phyloP scores from a whole-genome alignment of 2,888 invertebrate genomes.

The Ormyrus thymus region DNA sequence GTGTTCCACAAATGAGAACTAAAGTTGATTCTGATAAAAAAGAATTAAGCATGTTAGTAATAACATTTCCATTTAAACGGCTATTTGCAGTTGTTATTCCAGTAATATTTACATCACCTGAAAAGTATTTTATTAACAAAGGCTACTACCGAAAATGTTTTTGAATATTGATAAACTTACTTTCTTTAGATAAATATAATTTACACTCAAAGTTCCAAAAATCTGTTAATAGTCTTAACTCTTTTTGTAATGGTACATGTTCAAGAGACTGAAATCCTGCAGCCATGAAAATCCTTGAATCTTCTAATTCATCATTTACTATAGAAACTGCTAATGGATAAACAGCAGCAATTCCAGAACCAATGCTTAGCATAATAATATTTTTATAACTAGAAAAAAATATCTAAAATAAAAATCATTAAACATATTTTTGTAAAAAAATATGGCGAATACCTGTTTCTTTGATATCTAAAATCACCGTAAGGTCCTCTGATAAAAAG shows the following conservation, averaged over 20 bases:
- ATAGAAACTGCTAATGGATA: conserved; percentile 68
- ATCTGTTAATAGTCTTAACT: conserved; percentile 65
- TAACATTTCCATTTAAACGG: conserved; percentile 59
- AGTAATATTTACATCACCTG: conserved; percentile 60
- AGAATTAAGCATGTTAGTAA: conserved; percentile 57
- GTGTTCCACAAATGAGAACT: conserved; percentile 69
- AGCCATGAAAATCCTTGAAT: conserved; percentile 66
- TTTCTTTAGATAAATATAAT: conserved; percentile 64
- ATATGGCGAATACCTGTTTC: conserved; percentile 63
- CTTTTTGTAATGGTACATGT: conserved; percentile 66
- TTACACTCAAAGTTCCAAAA: conserved; percentile 71
- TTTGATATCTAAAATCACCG: conserved; percentile 67
- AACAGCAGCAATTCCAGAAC: conserved; percentile 69
- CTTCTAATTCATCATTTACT: conserved; percentile 66
- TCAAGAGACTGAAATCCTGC: conserved; percentile 65
- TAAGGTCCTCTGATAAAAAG: conserved; percentile 70
- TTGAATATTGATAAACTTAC: conserved; percentile 47
- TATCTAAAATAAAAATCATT: not conserved
- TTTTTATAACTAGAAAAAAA: conserved; percentile 63
- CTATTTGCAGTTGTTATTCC: conserved; percentile 63
- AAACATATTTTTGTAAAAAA: conserved; percentile 30
- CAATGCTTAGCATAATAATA: conserved; percentile 69
- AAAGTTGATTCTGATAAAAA: conserved; percentile 61
- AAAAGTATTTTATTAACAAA: conserved; percentile 45
- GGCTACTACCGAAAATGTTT: not conserved